Conservation (phyloP, 2,888 invertebrate genomes). For the Hirudinaria manillensis region DNA sequence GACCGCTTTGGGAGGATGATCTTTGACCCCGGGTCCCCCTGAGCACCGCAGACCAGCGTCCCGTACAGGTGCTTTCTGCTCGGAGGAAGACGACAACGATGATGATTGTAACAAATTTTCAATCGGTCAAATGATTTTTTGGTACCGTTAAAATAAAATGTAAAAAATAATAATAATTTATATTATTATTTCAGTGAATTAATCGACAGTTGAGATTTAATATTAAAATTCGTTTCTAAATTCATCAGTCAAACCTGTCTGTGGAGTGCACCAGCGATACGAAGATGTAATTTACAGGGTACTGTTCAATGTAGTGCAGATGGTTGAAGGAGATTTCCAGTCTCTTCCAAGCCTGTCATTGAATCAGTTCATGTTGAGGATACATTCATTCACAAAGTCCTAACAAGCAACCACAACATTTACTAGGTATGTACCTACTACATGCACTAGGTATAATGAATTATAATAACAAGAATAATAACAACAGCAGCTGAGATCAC, state of each 20-base stretch:
- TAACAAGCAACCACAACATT: no score
- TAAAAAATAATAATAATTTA: no score
- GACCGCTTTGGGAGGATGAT: neutral
- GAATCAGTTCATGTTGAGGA: no score
- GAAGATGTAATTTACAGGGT: slow-evolving; percentile 51
- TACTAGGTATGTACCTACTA: no score
- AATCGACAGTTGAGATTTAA: no score
- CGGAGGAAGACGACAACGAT: neutral
- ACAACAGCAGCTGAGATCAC: no score
- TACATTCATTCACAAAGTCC: no score
- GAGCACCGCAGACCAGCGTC: neutral
- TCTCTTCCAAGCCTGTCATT: slow-evolving; percentile 49
- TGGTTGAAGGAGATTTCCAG: slow-evolving; percentile 46
- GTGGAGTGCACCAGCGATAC: slow-evolving; percentile 52
- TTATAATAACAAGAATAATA: no score
- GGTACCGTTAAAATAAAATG: no score
- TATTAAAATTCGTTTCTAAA: neutral
- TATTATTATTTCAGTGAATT: no score
- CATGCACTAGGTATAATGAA: no score
- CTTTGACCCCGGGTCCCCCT: neutral
- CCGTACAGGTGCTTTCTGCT: slow-evolving; percentile 14
- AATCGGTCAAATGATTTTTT: neutral
- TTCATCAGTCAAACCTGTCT: slow-evolving; percentile 45
- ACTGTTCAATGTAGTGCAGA: slow-evolving; percentile 49
- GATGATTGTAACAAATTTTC: neutral